Base-by-base conservation (phyloP, 2,888 invertebrate species). In the Drosophila tanythrix region DNA sequence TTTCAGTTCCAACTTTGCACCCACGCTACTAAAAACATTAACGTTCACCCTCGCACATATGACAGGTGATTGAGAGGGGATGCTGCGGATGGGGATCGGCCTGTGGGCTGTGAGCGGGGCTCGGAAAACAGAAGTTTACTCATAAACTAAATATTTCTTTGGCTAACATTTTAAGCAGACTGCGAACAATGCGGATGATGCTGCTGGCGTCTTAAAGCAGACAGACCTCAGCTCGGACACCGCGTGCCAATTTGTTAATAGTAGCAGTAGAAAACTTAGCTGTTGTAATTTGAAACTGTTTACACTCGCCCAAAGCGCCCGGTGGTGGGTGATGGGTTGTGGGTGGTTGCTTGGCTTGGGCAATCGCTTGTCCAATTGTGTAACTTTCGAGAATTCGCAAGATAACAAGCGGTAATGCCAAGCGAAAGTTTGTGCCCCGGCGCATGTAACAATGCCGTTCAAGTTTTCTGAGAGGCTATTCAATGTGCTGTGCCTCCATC, bases 181-280 rank as follows among this genome's bases (percentile, higher is more conserved):
- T 60, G 65, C 55, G 68, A 73, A 70, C 73, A 64, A 76, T 67
- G 73, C 62, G 62, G 40, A 56, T 46, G 25, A 15, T 38, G 58
- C 66, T 60, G 46, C 65, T 21, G 59, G 57, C 69, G 64, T 70
- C 83, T 83, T 81, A 52, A 80, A 83, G 75, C 58, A 35, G 27
- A 8, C 27, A 27, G 36, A 53, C 35, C 21, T 43, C 43, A 21
- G 21, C 40, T 21, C 35, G 43, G 66, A 70, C 79, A 70, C 73
- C 73, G 76, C 81, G 83, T 83, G 84, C 85, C 85, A 85, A 85
- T 85, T 85, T 87, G 87, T 85, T 85, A 85, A 85, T 84, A 84
- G 84, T 76, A 70, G 84, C 74, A 68, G 21, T 43, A 21, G 60
- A 52, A 60, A 76, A 79, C 57, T 82, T 69, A 70, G 76, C 59